Evolutionary conservation across 2,113 vertebrate species (phyloP), one percentile per base, ranked within the genome.

Genomic region (Lipophrys pholis): DNA sequence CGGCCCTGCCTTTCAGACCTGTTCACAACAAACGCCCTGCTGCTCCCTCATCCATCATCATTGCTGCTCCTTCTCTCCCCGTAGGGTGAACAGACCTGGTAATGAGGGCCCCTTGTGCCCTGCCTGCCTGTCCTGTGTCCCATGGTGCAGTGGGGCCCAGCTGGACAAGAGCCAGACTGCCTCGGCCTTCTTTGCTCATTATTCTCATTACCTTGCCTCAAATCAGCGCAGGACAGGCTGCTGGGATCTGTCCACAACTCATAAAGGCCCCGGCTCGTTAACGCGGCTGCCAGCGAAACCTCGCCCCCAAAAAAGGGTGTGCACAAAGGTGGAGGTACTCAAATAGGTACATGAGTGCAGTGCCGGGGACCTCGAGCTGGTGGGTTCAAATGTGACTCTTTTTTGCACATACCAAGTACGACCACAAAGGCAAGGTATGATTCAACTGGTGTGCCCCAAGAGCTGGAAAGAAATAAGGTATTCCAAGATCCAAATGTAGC

Each of bases 211-310:
- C 83, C 59, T 90, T 57, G 61, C 79, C 79, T 93, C 92, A 93
- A 92, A 93, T 94, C 94, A 94, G 82, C 6, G 35, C 66, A 62
- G 85, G 90, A 93, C 93, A 91, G 78, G 91, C 89, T 61, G 88
- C 91, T 93, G 91, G 85, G 91, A 93, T 92, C 92, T 93, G 91
- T 94, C 92, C 90, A 65, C 91, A 91, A 86, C 92, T 93, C 84
- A 85, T 89, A 90, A 93, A 87, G 83, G 85, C 91, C 88, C 67
- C 39, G 30, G 77, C 91, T 94, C 75, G 54, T 93, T 93, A 93
- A 88, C 17, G 77, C 78, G 45, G 76, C 60, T 74, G 82, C 81
- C 70, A 48, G 73, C 53, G 17, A 79, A 61, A 52, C 73, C 70
- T 80, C 78, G 73, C 53, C 81, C 83, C 78, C 21, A 30, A 83